These are phyloP conservation scores for Drosophila tristis DNA, from an alignment of 1,140 invertebrate species.

Conservation along the genomic window DNA sequence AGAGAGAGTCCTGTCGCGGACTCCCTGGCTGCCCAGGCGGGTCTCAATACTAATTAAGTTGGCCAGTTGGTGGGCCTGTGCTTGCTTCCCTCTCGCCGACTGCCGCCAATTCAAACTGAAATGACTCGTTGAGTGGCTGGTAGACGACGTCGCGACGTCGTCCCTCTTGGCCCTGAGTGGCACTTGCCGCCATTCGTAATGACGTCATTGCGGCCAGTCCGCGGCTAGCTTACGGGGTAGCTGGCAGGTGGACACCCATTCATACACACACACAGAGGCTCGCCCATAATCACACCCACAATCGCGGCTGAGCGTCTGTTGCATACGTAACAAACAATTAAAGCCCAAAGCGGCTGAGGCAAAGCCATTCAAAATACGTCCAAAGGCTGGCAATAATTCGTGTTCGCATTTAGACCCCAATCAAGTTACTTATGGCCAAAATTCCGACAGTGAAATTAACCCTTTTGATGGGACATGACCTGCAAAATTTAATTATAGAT, in stretches of 20 bases:
- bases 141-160: conserved; percentile 1
- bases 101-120: conserved; percentile 54
- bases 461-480: conserved; percentile 3
- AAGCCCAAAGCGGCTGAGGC: conserved; percentile 5
- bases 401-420: conserved; percentile 12
- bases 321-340: conserved; percentile 62
- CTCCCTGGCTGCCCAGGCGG: neutral
- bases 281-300: neutral
- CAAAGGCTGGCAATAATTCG: conserved; percentile 11
- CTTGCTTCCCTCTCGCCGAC: neutral
- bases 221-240: conserved; percentile 24
- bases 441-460: conserved; percentile 2
- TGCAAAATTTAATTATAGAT: conserved; percentile 39
- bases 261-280: conserved; percentile 8
- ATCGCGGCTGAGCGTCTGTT: conserved; percentile 20
- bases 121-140: conserved; percentile 49
- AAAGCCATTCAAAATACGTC: neutral
- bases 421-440: conserved; percentile 12
- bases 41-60: conserved; percentile 72
- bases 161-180: conserved; percentile 49
- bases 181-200: conserved; percentile 69
- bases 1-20: neutral
- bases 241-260: conserved; percentile 27
- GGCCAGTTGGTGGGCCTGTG: conserved; percentile 47
- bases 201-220: conserved; percentile 68